Percentiles rank a stretch among this genome's conserved stretches.
Evolutionary conservation across 2,113 vertebrate genomes (phyloP).

Genomic region (Chinchilla lanigera): DNA sequence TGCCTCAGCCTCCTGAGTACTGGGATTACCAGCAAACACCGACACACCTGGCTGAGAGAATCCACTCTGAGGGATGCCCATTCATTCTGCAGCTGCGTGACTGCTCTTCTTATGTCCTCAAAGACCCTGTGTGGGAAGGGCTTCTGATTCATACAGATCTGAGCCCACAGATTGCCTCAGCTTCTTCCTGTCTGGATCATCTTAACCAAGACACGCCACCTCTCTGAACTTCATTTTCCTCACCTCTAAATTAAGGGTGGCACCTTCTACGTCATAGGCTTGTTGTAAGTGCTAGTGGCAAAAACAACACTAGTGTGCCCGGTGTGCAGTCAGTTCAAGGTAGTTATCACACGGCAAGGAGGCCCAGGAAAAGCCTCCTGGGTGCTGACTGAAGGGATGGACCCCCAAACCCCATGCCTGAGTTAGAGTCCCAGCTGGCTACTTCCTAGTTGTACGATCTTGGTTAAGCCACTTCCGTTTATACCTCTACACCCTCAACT

Average conservation of each 20-base stretch:
- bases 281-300: background rate
- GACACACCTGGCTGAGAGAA: background rate
- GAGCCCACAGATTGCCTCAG: background rate
- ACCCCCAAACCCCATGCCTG: background rate
- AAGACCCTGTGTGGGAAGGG: background rate
- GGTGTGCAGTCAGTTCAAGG: background rate
- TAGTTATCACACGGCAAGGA: background rate
- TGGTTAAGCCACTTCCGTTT: background rate
- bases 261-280: background rate
- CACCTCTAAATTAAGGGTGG: background rate
- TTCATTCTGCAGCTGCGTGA: background rate
- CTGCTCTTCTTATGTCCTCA: background rate
- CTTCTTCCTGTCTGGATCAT: background rate
- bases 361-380: background rate
- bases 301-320: background rate
- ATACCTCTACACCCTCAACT: background rate
- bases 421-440: background rate
- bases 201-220: background rate
- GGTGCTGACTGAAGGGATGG: background rate
- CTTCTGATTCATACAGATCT: background rate
- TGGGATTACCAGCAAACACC: background rate
- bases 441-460: background rate
- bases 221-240: background rate
- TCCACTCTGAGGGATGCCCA: background rate
- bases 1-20: background rate